Evolutionary conservation across 2,888 invertebrate genomes (phyloP), one percentile per base, ranked within the genome.

Genomic region (Serripes groenlandicus): DNA sequence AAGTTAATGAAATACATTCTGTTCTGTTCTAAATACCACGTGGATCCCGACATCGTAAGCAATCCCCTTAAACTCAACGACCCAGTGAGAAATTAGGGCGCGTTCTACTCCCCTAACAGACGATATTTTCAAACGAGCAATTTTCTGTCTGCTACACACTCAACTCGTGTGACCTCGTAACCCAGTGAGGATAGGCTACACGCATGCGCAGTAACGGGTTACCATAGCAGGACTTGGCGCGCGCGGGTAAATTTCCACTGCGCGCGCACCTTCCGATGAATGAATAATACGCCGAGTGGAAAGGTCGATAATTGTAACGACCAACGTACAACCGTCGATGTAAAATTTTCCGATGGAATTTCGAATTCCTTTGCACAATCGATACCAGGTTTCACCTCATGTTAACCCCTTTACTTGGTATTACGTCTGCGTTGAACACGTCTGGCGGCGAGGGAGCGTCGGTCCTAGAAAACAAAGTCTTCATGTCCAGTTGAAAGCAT

Each of bases 241-340:
- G 83, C 83, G 86, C 86, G 86, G 79, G 78, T 78, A 86, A 83
- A 78, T 83, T 86, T 83, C 86, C 83, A 79, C 71, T 83, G 83
- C 82, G 86, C 83, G 76, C 83, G 82, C 85, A 79, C 3, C 73
- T 69, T 56, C 49, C 58, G 21, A 60, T 76, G 42, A 64, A 64
- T 75, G 66, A 64, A 72, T 58, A 49, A 34, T 56, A 56, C 56
- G 56, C 56, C 23, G 42, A n/a, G 23, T 35, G 35, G 35, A 34
- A 42, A 66, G 66, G 66, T 66, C 66, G 37, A 42, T 23, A 35
- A 26, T 23, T 28, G 42, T 66, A 66, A 66, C 66, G 66, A 18
- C 42, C 18, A 23, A 26, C 18, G 58, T 58, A 58, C 58, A 58
- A 66, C 66, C 26, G 7, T 18, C 66, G 2, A 18, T 66, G 66